Base-by-base conservation (phyloP, 1,140 invertebrate genomes). In the Patella vulgata region DNA sequence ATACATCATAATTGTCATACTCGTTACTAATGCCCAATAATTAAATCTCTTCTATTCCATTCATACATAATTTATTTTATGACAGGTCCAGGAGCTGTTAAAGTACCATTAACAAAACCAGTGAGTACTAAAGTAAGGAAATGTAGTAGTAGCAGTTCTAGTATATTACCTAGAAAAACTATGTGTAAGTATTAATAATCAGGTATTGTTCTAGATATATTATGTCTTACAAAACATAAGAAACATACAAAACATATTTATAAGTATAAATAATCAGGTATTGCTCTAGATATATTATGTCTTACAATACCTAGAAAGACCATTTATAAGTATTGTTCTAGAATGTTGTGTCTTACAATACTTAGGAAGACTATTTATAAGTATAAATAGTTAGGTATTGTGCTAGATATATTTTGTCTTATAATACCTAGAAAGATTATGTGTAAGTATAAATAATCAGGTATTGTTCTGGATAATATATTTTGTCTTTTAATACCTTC, bases 101-200 rank as follows among this genome's bases (percentile, higher is more conserved):
- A 36, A 14, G 33, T 36, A 5, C 33, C 33, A 5, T 14, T 36
- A 14, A 36, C 33, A 8, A 36, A 36, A 23, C 51, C 52, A 27
- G 64, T 74, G 1, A 64, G 66, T 44, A 71, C 63, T 33, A 74
- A 74, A 47, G 66, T 68, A 5, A 74, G 66, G 59, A 71, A 59
- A 58, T 31, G 60, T n/a, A 54, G 66, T 19, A 23, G 61, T 12
- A 50, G 51, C 40, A 56, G 59, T 14, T 47, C 58, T 30, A 14
- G 65, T 0, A 59, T 68, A 63, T 59, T 66, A 28, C 31, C 57
- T 28, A 59, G 57, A 25, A 69, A 68, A 63, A 48, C 47, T 25
- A 60, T 52, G 27, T 55, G 63, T 70, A 63, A 55, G 68, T 70
- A 27, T 36, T 36, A 27, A 19, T 31, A 46, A 3, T 23, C 8